Evolutionary conservation across 2,797 vertebrate genomes (phyloP), one percentile per base, ranked within the genome.

Genomic region (Discoglossus pictus): DNA sequence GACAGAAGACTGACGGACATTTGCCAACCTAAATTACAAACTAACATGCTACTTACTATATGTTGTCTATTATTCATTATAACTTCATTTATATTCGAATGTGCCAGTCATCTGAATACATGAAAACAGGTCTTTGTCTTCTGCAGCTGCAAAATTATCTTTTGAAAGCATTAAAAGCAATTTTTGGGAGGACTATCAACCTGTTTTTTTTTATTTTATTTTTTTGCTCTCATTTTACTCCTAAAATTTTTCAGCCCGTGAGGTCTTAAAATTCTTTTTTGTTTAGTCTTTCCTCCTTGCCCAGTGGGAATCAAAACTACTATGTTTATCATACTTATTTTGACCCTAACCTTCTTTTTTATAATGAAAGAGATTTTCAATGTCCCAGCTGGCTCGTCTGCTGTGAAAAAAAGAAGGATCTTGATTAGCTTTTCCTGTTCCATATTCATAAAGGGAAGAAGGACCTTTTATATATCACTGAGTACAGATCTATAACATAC

Each of bases 311-410:
- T 84, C 84, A 78, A 83, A 87, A 82, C 76, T 78, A 72, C 77
- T 77, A 78, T 89, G 84, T 88, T 90, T 88, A 83, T 87, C 84
- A 84, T 84, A 86, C 81, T 83, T 85, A 80, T 80, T 88, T 78
- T 90, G 86, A 92, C 87, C 86, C 88, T 80, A 88, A 83, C 82
- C 82, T 79, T 75, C 73, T 71, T 70, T 50, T 73, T 85, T 84
- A 76, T 82, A 86, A 86, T 89, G 88, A 90, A 86, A 86, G 82
- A 82, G 80, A 81, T 79, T 89, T 91, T 91, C 87, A 90, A 90
- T 84, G 68, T 84, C 79, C 86, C 88, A 90, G 87, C 87, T 92
- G 89, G 76, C 78, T 67, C 54, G 27, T 75, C 51, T 69, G 72
- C 50, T 75, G 66, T 61, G 50, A 31, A 35, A 42, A 72, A 78